These are phyloP conservation scores for Hemichromis elongatus DNA, from an alignment of 2,113 vertebrate species.

Conservation along the genomic window DNA sequence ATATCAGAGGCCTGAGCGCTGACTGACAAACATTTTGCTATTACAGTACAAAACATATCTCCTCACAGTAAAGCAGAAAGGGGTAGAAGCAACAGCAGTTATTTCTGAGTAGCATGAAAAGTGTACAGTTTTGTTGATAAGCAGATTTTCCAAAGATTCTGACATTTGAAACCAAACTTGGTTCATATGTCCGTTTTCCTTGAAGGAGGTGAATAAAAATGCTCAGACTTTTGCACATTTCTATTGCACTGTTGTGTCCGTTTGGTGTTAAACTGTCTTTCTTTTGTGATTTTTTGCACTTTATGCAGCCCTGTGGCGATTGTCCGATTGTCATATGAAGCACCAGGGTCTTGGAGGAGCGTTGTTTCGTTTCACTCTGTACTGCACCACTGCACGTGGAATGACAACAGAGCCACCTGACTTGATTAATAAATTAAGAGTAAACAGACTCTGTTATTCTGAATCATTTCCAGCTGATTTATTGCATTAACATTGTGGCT, in stretches of 20 bases:
- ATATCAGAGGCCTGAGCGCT: not conserved
- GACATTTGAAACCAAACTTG: not conserved
- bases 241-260: not conserved
- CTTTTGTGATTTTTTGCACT: not conserved
- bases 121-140: not conserved
- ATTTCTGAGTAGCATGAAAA: not conserved
- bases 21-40: not conserved
- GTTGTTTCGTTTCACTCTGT: not conserved
- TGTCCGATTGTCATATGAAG: not conserved
- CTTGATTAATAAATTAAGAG: not conserved
- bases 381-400: fast-evolving
- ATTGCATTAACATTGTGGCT: fast-evolving
- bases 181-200: not conserved
- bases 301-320: not conserved
- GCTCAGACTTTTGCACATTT: not conserved
- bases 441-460: not conserved
- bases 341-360: not conserved
- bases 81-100: not conserved
- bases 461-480: not conserved
- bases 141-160: not conserved
- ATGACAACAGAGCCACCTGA: fast-evolving
- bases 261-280: not conserved
- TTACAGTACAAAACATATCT: fast-evolving
- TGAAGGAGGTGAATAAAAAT: not conserved
- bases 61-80: not conserved